A percentile compares a stretch with the other conserved stretches of the same genome.
These are phyloP conservation scores for Atopsyche davidsoni DNA, from an alignment of 1,140 invertebrate species.

Conservation along the genomic window DNA sequence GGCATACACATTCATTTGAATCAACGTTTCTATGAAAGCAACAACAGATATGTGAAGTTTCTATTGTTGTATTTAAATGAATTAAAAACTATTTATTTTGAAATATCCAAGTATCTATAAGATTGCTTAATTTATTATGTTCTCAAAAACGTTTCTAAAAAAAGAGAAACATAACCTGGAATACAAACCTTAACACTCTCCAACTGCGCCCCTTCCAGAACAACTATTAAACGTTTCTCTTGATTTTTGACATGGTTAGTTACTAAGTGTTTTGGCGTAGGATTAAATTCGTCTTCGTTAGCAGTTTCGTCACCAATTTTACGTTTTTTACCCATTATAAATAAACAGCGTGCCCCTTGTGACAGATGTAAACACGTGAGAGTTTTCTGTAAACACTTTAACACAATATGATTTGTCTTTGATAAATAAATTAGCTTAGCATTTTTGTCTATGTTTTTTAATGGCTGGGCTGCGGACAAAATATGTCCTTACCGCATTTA, in stretches of 20 bases:
- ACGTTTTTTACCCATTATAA: constrained; percentile 60
- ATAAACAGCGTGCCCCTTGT: background rate
- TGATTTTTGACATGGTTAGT: constrained; percentile 66
- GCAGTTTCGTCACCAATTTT: constrained; percentile 46
- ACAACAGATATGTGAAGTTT: too few relatives aligned
- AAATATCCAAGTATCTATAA: too few relatives aligned
- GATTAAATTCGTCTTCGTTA: constrained; percentile 56
- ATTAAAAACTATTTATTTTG: too few relatives aligned
- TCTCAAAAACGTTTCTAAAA: constrained; percentile 8
- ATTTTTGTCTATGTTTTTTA: too few relatives aligned
- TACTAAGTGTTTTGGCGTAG: constrained; percentile 59
- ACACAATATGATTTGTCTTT: too few relatives aligned
- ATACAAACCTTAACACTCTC: constrained; percentile 84
- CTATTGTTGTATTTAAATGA: too few relatives aligned
- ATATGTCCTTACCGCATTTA: too few relatives aligned
- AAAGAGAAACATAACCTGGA: constrained; percentile 31
- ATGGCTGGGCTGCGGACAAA: too few relatives aligned
- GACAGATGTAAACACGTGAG: constrained; percentile 14
- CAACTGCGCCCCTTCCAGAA: constrained; percentile 89
- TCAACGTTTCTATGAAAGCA: too few relatives aligned
- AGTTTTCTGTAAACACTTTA: too few relatives aligned
- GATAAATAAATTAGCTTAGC: too few relatives aligned
- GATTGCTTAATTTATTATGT: constrained; percentile 5
- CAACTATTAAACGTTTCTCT: constrained; percentile 87
- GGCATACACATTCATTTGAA: too few relatives aligned